phyloP scores from a whole-genome alignment of 2,113 vertebrate genomes.

The Rana temporaria region DNA sequence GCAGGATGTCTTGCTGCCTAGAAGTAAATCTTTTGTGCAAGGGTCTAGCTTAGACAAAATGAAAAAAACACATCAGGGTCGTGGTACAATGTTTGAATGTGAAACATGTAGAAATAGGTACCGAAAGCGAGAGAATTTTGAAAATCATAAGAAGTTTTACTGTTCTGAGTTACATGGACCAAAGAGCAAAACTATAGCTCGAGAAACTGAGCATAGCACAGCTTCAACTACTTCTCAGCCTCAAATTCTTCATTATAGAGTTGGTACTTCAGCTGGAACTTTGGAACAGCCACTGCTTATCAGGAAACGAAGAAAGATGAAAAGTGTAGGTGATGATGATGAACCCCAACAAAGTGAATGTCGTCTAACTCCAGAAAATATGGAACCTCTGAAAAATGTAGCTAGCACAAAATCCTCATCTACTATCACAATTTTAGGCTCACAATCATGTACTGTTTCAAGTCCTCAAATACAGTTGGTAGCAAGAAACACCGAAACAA shows the following conservation, averaged over 20 bases:
- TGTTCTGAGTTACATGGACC: slow-evolving; percentile 97
- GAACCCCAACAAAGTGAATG: slow-evolving; percentile 87
- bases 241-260: slow-evolving; percentile 79
- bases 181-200: slow-evolving; percentile 85
- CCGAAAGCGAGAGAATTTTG: slow-evolving; percentile 94
- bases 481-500: slow-evolving; percentile 73
- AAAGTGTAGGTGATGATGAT: slow-evolving; percentile 96
- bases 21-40: slow-evolving; percentile 83
- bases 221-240: slow-evolving; percentile 73
- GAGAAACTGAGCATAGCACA: slow-evolving; percentile 83
- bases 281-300: slow-evolving; percentile 90
- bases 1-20: slow-evolving; percentile 73
- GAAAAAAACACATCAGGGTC: slow-evolving; percentile 86
- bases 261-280: slow-evolving; percentile 71
- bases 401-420: slow-evolving; percentile 64
- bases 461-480: slow-evolving; percentile 80
- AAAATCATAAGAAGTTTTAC: slow-evolving; percentile 98
- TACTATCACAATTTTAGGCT: slow-evolving; percentile 57
- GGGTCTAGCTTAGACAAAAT: slow-evolving; percentile 78
- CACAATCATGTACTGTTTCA: slow-evolving; percentile 61
- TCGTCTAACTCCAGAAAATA: slow-evolving; percentile 72
- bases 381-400: slow-evolving; percentile 72
- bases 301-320: slow-evolving; percentile 96
- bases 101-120: slow-evolving; percentile 97
- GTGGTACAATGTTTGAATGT: slow-evolving; percentile 97